A percentile compares a stretch with the other conserved stretches of the same genome.
Evolutionary conservation across 2,797 vertebrate species (phyloP).

Genomic region (Margarornis squamiger): DNA sequence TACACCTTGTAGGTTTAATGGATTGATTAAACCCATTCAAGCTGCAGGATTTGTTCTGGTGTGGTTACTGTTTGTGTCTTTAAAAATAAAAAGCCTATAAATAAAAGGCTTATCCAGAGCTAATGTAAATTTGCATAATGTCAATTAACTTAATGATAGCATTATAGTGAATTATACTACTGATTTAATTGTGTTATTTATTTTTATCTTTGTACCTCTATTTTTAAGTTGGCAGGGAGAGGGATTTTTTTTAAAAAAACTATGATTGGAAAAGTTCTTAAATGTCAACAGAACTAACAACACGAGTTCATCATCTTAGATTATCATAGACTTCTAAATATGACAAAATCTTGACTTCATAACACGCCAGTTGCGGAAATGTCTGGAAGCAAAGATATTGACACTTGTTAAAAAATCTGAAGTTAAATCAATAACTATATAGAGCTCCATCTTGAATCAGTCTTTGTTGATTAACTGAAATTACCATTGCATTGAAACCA

Average conservation of each 20-base stretch:
- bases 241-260: neutral
- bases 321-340: neutral
- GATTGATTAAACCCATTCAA: neutral
- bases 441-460: neutral
- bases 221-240: neutral
- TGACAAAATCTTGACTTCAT: neutral
- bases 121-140: neutral
- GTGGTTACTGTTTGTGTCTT: neutral
- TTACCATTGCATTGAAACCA: neutral
- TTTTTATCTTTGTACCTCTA: neutral
- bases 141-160: neutral
- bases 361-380: neutral
- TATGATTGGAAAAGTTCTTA: neutral
- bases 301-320: neutral
- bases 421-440: neutral
- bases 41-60: neutral
- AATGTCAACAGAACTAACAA: neutral
- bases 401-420: neutral
- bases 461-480: neutral
- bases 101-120: neutral
- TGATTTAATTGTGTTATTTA: neutral
- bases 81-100: slow-evolving; percentile 11
- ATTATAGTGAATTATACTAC: neutral
- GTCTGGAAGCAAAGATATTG: neutral
- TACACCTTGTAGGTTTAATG: neutral